Evolutionary conservation across 2,888 invertebrate species (phyloP).

Genomic region (Microdon myrmicae): DNA sequence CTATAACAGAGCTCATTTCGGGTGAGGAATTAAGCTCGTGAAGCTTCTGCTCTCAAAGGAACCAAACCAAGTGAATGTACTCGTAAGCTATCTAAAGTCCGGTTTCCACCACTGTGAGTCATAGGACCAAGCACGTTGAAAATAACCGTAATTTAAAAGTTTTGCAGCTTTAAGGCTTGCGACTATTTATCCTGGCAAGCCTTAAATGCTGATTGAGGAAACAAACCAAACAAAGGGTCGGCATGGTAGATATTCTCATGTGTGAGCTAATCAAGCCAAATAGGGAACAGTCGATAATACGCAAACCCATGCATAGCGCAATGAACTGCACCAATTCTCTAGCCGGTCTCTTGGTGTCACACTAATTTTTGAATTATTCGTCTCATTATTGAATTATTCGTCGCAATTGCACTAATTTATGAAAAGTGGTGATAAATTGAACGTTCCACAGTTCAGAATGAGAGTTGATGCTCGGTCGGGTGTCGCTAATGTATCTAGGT

Average conservation of each 20-base stretch:
- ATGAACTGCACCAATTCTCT: neutral
- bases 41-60: constrained; percentile 3
- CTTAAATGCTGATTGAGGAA: no score
- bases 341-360: no score
- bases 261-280: no score
- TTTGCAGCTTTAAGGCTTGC: no score
- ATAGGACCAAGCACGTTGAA: no score
- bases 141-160: no score
- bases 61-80: no score
- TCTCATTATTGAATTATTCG: constrained; percentile 1
- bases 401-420: constrained; percentile 16
- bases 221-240: neutral
- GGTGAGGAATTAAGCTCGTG: constrained; percentile 17
- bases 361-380: neutral
- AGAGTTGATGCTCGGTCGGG: constrained; percentile 7
- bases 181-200: no score
- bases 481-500: neutral
- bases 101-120: no score
- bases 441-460: constrained; percentile 12
- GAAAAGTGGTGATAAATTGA: constrained; percentile 23
- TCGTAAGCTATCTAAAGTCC: no score
- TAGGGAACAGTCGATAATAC: neutral
- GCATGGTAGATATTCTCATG: no score
- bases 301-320: neutral
- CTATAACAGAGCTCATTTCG: constrained; percentile 1